Evolutionary conservation across 2,113 vertebrate genomes (phyloP), one percentile per base, ranked within the genome.

Genomic region (Cnemophilus loriae): DNA sequence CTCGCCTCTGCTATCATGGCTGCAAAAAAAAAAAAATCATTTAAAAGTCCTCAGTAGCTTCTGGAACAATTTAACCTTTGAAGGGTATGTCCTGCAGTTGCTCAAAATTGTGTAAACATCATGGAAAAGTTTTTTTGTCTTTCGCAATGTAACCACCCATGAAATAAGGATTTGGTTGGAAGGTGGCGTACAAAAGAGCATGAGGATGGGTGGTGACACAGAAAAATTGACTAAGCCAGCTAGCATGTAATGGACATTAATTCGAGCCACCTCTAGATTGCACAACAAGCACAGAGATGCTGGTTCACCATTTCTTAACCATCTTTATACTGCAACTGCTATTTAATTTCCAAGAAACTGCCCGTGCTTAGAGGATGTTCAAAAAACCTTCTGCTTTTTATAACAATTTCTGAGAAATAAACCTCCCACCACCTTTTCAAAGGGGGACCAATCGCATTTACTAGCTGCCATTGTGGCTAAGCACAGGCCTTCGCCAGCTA

Each of bases 61-160:
- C 94, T 97, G 95, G 96, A 97, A 94, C 87, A 95, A 93, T 96
- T 96, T 97, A 97, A 95, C 96, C 97, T 97, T 95, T 96, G 96
- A 96, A 96, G 81, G 94, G 94, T 95, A 96, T 88, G 94, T 98
- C 89, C 93, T 89, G 64, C 90, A 95, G 87, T 97, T 96, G 84
- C 92, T 97, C 76, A 86, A 95, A 96, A 91, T 44, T 90, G 88
- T 97, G 61, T 97, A 97, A 97, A 96, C 76, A 50, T 85, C 65
- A 95, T 71, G 81, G 91, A 95, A 96, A 95, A 96, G 87, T 95
- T 96, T 95, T 96, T 84, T 95, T 94, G 75, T 83, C 89, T 96
- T 96, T 93, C 49, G 57, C 78, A 97, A 92, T 22, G 7, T 97
- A 97, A 93, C 95, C 94, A 96, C 89, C 95, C 96, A 87, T 37